Evolutionary conservation across 2,113 vertebrate species (phyloP).

Genomic region (Otolemur garnettii): DNA sequence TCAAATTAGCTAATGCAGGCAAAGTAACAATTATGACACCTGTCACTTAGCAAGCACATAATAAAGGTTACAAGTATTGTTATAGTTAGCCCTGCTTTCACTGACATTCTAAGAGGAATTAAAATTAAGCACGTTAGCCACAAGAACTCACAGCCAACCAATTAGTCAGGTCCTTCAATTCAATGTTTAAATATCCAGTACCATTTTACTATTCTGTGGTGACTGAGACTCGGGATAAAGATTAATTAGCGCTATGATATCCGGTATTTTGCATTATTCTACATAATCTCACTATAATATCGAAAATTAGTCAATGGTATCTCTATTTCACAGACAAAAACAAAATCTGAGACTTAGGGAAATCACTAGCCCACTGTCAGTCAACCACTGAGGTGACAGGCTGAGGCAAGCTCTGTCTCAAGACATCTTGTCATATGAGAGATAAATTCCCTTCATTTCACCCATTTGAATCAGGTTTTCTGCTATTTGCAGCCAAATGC

Average conservation of each 20-base stretch:
- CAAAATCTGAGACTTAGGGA: no score
- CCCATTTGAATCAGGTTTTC: not conserved
- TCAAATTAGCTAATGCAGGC: not conserved
- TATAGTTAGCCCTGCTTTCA: not conserved
- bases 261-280: not conserved
- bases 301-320: not conserved
- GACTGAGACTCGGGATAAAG: not conserved
- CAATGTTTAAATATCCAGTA: not conserved
- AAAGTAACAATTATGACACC: not conserved
- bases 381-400: not conserved
- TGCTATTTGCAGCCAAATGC: conserved; percentile 6
- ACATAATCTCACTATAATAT: not conserved
- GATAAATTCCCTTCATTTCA: not conserved
- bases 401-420: not conserved
- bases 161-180: not conserved
- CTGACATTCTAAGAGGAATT: conserved; percentile 10
- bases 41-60: not conserved
- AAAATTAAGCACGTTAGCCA: not conserved
- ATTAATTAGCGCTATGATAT: not conserved
- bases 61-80: not conserved
- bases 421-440: not conserved
- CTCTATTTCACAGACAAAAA: not conserved
- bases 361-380: not conserved
- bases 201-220: not conserved
- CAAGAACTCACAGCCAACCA: not conserved